A percentile compares a stretch with the other conserved stretches of the same genome.
Conservation (phyloP, 2,113 vertebrate species). For the Nestor notabilis region DNA sequence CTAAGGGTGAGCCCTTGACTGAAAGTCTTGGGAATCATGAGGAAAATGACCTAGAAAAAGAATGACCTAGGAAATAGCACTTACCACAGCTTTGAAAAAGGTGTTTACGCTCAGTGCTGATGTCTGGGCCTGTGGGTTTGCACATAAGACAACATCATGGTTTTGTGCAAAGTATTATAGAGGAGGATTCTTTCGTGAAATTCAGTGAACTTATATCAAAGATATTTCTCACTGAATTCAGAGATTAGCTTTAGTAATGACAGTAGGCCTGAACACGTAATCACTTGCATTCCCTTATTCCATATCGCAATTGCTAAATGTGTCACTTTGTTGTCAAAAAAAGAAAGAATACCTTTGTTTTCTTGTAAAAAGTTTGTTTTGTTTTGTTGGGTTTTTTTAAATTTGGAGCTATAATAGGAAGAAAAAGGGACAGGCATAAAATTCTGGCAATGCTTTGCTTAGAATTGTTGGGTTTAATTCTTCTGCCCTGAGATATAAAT, state of each 20-base stretch:
- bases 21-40: rapidly evolving
- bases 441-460: background rate
- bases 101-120: background rate
- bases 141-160: background rate
- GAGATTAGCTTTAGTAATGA: background rate
- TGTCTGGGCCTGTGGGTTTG: background rate
- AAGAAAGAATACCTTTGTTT: background rate
- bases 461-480: background rate
- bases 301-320: background rate
- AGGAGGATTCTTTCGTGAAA: background rate
- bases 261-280: background rate
- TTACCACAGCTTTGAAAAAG: background rate
- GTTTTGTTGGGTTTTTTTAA: background rate
- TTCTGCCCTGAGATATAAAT: background rate
- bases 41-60: too few relatives aligned
- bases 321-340: background rate
- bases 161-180: background rate
- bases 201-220: background rate
- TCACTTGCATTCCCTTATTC: background rate
- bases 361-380: background rate
- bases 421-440: background rate
- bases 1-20: background rate
- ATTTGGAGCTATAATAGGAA: background rate
- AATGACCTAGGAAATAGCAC: background rate
- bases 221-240: background rate